Evolutionary conservation across 1,140 invertebrate species (phyloP).

Genomic region (Arctopsyche grandis): DNA sequence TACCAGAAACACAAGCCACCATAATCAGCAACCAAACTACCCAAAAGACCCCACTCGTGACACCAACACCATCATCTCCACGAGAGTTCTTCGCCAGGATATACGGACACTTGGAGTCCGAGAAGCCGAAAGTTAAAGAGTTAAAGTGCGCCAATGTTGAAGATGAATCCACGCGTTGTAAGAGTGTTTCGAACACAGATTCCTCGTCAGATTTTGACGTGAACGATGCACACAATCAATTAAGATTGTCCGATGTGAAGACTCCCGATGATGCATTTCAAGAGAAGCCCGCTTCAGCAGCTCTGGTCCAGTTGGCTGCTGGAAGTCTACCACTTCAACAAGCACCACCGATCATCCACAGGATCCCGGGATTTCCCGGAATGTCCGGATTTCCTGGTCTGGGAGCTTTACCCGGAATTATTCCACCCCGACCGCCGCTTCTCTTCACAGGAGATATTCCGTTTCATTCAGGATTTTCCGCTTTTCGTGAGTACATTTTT

Average conservation of each 20-base stretch:
- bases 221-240: slow-evolving; percentile 56
- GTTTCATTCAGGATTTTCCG: slow-evolving; percentile 70
- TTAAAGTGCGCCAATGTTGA: slow-evolving; percentile 51
- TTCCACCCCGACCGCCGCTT: slow-evolving; percentile 58
- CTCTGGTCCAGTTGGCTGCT: slow-evolving; percentile 29
- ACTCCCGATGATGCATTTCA: slow-evolving; percentile 10
- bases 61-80: slow-evolving; percentile 70
- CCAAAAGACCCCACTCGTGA: slow-evolving; percentile 15
- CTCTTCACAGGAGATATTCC: slow-evolving; percentile 59
- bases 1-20: neutral
- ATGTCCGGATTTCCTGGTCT: slow-evolving; percentile 15
- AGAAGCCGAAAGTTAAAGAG: slow-evolving; percentile 18
- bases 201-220: slow-evolving; percentile 65
- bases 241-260: neutral
- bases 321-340: neutral
- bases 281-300: slow-evolving; percentile 17
- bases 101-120: slow-evolving; percentile 71
- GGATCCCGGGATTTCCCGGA: slow-evolving; percentile 21
- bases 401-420: slow-evolving; percentile 52
- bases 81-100: slow-evolving; percentile 74
- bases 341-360: neutral
- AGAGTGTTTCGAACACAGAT: slow-evolving; percentile 34
- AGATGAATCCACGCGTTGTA: neutral
- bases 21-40: neutral
- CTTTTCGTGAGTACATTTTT: slow-evolving; percentile 68